These are phyloP conservation scores for Sorex maritimensis DNA, from an alignment of 2,797 vertebrate genomes.

Conservation along the genomic window DNA sequence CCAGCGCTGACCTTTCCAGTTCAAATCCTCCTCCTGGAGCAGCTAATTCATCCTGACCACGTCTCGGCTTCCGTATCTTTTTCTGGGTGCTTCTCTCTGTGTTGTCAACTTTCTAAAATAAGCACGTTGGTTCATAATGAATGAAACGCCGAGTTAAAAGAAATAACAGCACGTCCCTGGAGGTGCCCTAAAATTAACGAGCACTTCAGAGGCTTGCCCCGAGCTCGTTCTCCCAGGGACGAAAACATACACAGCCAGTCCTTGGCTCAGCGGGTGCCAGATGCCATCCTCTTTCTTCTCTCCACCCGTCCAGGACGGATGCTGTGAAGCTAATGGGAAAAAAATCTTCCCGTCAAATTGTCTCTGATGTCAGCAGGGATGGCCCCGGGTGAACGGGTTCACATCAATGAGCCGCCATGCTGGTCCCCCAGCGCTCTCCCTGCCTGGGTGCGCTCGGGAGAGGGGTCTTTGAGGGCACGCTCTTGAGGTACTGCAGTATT, in stretches of 20 bases:
- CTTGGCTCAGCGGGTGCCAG: not conserved
- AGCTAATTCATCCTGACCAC: not conserved
- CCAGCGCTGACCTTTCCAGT: not conserved
- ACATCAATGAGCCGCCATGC: not conserved
- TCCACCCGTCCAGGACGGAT: conserved; percentile 9
- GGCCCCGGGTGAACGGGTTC: not conserved
- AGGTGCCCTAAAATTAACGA: not conserved
- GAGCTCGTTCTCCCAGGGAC: accelerated
- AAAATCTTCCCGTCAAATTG: conserved; percentile 8
- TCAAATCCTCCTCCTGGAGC: not conserved
- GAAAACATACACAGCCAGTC: not conserved
- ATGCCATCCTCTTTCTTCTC: not conserved
- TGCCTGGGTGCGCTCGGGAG: too few relatives aligned
- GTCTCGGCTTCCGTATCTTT: not conserved
- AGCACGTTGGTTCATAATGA: not conserved
- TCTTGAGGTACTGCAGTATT: not conserved
- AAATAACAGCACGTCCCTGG: not conserved
- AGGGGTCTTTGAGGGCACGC: not conserved
- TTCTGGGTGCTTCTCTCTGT: not conserved
- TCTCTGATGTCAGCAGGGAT: not conserved
- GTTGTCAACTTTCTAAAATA: conserved; percentile 41
- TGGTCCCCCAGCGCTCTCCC: not conserved
- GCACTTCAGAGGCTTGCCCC: not conserved
- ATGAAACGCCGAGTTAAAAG: not conserved
- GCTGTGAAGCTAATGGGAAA: not conserved